Evolutionary conservation across 2,888 invertebrate genomes (phyloP), one percentile per base, ranked within the genome.

Genomic region (Tinea trinotella): DNA sequence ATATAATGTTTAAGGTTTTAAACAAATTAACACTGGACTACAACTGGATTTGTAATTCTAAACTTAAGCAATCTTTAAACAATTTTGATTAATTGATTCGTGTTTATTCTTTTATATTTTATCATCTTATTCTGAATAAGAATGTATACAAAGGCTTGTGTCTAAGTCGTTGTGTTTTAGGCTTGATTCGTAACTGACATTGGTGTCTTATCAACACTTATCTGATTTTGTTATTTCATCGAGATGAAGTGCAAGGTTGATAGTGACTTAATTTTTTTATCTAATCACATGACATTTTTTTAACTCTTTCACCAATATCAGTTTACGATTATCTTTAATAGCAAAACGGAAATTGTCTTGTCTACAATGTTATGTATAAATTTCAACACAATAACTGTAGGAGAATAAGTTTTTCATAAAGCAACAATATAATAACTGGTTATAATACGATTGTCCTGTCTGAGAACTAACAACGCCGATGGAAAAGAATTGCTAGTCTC

Each of bases 401-500:
- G 13, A 12, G 6, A 40, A 40, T 40, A 40, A 24, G n/a, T n/a
- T n/a, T n/a, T n/a, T n/a, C 13, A 40, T 15, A 12, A 40, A 12
- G 13, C 13, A 35, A 12, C 24, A 24, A 4, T 36, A 7, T 5
- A 19, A 9, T 46, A 19, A 46, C 19, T 18, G n/a, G n/a, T n/a
- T 4, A 19, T 19, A 46, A 18, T 36, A 36, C 19, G 46, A 10
- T 19, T 46, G 46, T 46, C 46, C 19, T 46, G 46, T 19, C 17
- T 10, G 15, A 18, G n/a, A 50, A 50, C 50, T 50, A 50, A 50
- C 50, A 12, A 18, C 6, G 53, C 78, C 79, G 79, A 73, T 68
- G 60, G 67, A 59, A 60, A 64, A 73, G 61, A 77, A 80, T 75
- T 66, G 84, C 84, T 84, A 83, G 83, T 84, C 83, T 84, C 83